Conservation (phyloP, 2,113 vertebrate genomes). For the Circaetus gallicus region DNA sequence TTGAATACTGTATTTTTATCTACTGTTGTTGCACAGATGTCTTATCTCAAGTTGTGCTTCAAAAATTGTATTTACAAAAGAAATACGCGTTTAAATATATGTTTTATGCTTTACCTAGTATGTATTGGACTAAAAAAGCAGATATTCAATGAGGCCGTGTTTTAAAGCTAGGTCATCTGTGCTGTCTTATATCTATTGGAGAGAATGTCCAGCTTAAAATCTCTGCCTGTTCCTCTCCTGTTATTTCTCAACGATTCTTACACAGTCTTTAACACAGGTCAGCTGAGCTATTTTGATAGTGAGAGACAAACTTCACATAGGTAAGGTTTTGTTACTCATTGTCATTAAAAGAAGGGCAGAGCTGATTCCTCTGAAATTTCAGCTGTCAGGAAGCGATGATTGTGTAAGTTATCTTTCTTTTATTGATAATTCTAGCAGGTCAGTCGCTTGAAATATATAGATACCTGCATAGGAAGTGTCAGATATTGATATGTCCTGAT, state of each 20-base stretch:
- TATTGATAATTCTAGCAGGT: neutral
- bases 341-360: neutral
- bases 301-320: conserved; percentile 3
- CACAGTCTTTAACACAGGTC: conserved; percentile 43
- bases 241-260: conserved; percentile 17
- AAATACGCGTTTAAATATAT: neutral
- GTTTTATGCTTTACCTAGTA: neutral
- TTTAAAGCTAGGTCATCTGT: neutral
- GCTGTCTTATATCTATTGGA: neutral
- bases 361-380: conserved; percentile 7
- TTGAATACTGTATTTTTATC: neutral
- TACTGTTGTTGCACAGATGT: neutral
- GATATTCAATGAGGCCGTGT: neutral
- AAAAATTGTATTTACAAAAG: neutral
- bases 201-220: neutral
- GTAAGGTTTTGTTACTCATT: neutral
- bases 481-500: neutral
- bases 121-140: neutral
- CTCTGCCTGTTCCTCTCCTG: conserved; percentile 32
- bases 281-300: conserved; percentile 57
- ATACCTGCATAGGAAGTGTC: neutral
- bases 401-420: conserved; percentile 1
- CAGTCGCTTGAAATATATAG: neutral
- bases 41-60: neutral
- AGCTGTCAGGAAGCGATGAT: conserved; percentile 6